These are phyloP conservation scores for Tuta absoluta DNA, from an alignment of 2,888 invertebrate species.

Conservation along the genomic window DNA sequence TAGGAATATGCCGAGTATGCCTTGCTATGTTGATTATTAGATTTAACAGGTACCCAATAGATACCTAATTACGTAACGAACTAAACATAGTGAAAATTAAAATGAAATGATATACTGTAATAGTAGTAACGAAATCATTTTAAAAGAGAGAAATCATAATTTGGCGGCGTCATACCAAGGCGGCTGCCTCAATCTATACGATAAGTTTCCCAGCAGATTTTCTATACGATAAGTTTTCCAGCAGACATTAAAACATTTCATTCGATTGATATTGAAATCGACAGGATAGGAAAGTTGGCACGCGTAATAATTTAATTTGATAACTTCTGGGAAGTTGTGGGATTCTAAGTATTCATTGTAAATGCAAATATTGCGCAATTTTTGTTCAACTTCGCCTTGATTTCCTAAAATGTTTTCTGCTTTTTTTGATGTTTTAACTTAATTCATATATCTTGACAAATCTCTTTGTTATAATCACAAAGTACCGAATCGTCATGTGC, in stretches of 20 bases:
- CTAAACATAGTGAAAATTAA: no score
- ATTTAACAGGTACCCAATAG: background rate
- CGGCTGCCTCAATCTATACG: background rate
- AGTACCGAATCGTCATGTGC: no score
- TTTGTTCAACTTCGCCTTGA: background rate
- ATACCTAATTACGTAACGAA: background rate
- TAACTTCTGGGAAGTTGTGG: background rate
- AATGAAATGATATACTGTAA: no score
- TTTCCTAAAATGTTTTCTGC: background rate
- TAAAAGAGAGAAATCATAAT: no score
- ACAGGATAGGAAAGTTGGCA: constrained; percentile 2
- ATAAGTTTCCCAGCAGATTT: background rate
- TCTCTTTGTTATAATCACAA: no score
- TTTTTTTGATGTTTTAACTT: background rate
- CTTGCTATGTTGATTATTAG: no score
- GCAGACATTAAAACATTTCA: constrained; percentile 10
- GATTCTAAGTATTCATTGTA: constrained; percentile 20
- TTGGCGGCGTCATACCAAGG: background rate
- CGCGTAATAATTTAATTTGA: constrained; percentile 23
- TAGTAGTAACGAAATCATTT: no score
- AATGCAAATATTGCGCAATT: constrained; percentile 17
- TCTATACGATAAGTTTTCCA: background rate
- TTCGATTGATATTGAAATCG: constrained; percentile 16
- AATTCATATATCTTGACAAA: no score
- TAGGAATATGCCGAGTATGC: no score